Conservation (phyloP, 2,888 invertebrate species). For the Xylota segnis region DNA sequence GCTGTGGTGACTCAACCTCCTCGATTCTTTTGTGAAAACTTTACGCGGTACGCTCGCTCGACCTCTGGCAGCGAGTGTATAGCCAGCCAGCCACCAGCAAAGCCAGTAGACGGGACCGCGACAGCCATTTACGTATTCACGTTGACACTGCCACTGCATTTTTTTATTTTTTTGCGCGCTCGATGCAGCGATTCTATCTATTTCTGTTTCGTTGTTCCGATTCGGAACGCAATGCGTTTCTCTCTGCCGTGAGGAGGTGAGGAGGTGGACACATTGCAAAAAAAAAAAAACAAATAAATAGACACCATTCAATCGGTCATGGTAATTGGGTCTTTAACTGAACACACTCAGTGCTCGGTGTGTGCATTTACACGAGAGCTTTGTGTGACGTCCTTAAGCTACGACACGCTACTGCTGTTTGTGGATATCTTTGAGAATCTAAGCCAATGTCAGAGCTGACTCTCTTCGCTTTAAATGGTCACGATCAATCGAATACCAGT, state of each 20-base stretch:
- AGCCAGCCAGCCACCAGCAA: conserved; percentile 29
- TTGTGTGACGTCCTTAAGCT: conserved; percentile 64
- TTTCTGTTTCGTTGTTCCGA: conserved; percentile 59
- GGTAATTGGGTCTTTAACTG: conserved; percentile 73
- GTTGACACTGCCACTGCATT: conserved; percentile 27
- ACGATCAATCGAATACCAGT: conserved; percentile 73
- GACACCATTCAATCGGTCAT: conserved; percentile 71
- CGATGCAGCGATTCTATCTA: conserved; percentile 46
- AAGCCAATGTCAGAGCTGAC: conserved; percentile 70
- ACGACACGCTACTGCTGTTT: conserved; percentile 23
- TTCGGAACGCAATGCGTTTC: conserved; percentile 68
- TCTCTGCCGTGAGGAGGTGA: neutral
- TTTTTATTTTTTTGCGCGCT: neutral
- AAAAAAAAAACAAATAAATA: conserved; percentile 27
- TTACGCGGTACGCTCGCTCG: conserved; percentile 8
- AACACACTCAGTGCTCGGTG: conserved; percentile 5
- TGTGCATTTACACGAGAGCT: conserved; percentile 5
- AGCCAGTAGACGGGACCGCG: conserved; percentile 54
- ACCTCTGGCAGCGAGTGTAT: conserved; percentile 37
- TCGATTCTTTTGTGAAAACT: conserved; percentile 33
- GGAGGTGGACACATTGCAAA: neutral
- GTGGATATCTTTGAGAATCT: conserved; percentile 75
- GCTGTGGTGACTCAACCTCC: conserved; percentile 63
- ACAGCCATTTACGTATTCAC: conserved; percentile 57
- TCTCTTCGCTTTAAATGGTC: conserved; percentile 74